Percentiles rank a stretch among this genome's conserved stretches.
Evolutionary conservation across 2,113 vertebrate species (phyloP).

Genomic region (Macquaria ambigua): DNA sequence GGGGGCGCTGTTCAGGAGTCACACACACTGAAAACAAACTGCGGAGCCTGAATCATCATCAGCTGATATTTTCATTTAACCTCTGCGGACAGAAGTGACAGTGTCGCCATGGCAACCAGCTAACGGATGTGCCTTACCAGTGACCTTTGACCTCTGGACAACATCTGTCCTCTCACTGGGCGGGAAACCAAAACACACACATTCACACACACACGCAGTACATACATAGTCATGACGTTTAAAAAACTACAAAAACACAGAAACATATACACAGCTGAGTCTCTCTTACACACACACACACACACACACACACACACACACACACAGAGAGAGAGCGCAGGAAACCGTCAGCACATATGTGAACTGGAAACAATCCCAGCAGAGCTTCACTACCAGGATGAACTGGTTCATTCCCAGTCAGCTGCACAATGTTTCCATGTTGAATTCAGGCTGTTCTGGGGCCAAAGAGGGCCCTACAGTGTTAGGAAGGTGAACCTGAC

Average conservation of each 20-base stretch:
- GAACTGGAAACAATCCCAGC: slow-evolving; percentile 23
- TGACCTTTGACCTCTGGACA: slow-evolving; percentile 60
- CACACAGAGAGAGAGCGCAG: not conserved
- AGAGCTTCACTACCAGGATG: slow-evolving; percentile 7
- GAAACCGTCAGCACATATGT: slow-evolving; percentile 9
- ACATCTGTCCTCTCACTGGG: slow-evolving; percentile 41
- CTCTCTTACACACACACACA: not conserved
- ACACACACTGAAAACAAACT: not conserved
- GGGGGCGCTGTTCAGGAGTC: not conserved
- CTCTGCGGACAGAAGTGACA: not conserved
- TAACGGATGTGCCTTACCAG: slow-evolving; percentile 40
- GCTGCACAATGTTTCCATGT: not conserved
- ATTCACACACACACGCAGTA: not conserved
- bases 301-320: slow-evolving; percentile 1
- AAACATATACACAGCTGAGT: not conserved
- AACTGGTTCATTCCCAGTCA: not conserved
- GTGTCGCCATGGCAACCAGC: slow-evolving; percentile 35
- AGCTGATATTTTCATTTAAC: slow-evolving; percentile 2
- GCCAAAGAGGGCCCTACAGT: too few relatives aligned
- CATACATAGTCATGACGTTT: not conserved
- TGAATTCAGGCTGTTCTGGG: too few relatives aligned
- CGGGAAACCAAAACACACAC: slow-evolving; percentile 54
- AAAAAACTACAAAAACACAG: not conserved
- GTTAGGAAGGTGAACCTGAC: too few relatives aligned
- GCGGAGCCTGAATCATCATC: slow-evolving; percentile 10